Evolutionary conservation across 2,888 invertebrate genomes (phyloP), one percentile per base, ranked within the genome.

Genomic region (Germaria angustata): DNA sequence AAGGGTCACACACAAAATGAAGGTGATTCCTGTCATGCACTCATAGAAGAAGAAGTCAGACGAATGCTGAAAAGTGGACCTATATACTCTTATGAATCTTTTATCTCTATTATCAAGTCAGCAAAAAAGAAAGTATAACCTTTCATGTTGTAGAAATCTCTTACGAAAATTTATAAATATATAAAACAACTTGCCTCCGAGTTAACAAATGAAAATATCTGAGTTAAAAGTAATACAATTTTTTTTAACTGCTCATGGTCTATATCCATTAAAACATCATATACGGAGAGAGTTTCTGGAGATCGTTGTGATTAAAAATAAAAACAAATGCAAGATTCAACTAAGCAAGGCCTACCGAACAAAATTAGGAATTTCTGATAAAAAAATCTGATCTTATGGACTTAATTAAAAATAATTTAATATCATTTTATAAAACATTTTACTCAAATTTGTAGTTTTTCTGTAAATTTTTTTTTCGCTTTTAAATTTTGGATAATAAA

Each of bases 11-110:
- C 20, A 46, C 46, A 46, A 46, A 46, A 46, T 46, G 9, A 46
- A 46, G 46, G 46, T 46, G 46, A 46, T 51, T 11, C 51, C n/a
- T 11, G 13, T 24, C 77, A 81, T 11, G 65, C 59, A 61, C 51
- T 46, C 51, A 69, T 81, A 65, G 77, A 81, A 71, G 55, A 63
- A 24, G 71, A 77, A 57, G 28, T 72, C 51, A 77, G 51, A 51
- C 51, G 24, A 81, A 68, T 32, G 63, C 51, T 51, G 8, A 51
- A 46, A 46, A 51, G 51, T 51, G 77, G 68, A 51, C 32, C 32
- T 7, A 11, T 34, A n/a, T 55, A 53, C 28, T 53, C 53, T 15
- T 28, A 28, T 15, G 28, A 28, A 15, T 28, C 28, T 53, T 28
- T 53, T 15, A 53, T 53, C 15, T 53, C 53, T 28, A 15, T 53